Evolutionary conservation across 1,140 invertebrate species (phyloP).

Genomic region (Penaeus indicus): DNA sequence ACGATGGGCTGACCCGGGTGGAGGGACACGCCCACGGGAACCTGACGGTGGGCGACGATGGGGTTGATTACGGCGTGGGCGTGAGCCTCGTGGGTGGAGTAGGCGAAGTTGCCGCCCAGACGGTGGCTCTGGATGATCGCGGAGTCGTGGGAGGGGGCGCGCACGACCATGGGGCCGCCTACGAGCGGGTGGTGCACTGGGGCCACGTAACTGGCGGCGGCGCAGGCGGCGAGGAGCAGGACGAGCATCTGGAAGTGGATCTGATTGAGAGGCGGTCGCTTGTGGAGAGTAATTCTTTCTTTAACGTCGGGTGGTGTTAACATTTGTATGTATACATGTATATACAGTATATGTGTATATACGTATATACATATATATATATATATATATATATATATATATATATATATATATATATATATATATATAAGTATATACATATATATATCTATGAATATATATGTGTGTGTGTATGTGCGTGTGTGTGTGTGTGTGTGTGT

Average conservation of each 20-base stretch:
- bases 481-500: too few species aligned
- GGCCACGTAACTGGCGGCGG: conserved; percentile 47
- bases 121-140: conserved; percentile 74
- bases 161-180: conserved; percentile 69
- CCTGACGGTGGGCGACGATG: conserved; percentile 70
- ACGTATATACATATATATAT: too few species aligned
- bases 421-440: too few species aligned
- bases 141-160: conserved; percentile 73
- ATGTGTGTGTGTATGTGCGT: too few species aligned
- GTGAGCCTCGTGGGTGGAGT: conserved; percentile 73
- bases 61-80: conserved; percentile 73
- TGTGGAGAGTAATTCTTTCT: not conserved
- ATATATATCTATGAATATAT: too few species aligned
- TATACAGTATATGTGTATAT: too few species aligned
- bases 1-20: conserved; percentile 62
- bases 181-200: conserved; percentile 50
- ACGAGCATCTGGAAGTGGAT: conserved; percentile 20
- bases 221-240: conserved; percentile 66
- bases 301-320: too few species aligned
- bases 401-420: too few species aligned
- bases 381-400: too few species aligned
- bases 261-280: not conserved
- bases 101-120: conserved; percentile 75
- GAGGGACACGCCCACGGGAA: conserved; percentile 69
- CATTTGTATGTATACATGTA: too few species aligned